These are phyloP conservation scores for Archilochus colubris DNA, from an alignment of 2,113 vertebrate genomes.

Conservation along the genomic window DNA sequence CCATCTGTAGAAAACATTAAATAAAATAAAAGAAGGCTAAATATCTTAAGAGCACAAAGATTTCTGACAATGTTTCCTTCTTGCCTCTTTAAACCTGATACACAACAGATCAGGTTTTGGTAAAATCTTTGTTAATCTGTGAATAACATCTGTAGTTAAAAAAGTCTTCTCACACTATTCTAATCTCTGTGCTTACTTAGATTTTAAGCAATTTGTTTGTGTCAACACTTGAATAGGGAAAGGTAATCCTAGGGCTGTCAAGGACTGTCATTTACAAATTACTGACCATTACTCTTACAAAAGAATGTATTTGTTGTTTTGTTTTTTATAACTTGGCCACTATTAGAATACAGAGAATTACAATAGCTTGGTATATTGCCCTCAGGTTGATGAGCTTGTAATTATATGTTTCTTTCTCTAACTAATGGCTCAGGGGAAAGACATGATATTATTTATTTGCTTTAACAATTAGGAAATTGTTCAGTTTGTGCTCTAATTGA, in stretches of 20 bases:
- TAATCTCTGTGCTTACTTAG: neutral
- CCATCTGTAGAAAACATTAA: neutral
- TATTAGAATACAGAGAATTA: slow-evolving; percentile 28
- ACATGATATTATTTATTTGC: slow-evolving; percentile 37
- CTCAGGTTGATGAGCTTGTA: slow-evolving; percentile 51
- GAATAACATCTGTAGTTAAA: slow-evolving; percentile 9
- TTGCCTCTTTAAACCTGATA: slow-evolving; percentile 7
- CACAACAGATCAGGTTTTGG: neutral
- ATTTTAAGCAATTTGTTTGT: slow-evolving; percentile 51
- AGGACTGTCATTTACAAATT: slow-evolving; percentile 50
- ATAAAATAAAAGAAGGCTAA: neutral
- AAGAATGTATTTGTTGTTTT: neutral
- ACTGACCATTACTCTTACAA: slow-evolving; percentile 37
- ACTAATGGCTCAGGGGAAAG: neutral
- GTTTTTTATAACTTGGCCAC: slow-evolving; percentile 11
- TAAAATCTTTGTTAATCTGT: neutral
- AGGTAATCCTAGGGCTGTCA: neutral
- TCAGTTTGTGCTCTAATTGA: slow-evolving; percentile 51
- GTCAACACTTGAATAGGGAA: slow-evolving; percentile 4
- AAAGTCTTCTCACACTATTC: neutral
- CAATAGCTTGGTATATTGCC: neutral
- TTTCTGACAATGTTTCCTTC: neutral
- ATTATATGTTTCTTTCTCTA: slow-evolving; percentile 61
- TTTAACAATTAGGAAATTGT: slow-evolving; percentile 53
- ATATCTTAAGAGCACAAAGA: neutral